Evolutionary conservation across 2,888 invertebrate species (phyloP), one percentile per base, ranked within the genome.

Genomic region (Mimas tiliae): DNA sequence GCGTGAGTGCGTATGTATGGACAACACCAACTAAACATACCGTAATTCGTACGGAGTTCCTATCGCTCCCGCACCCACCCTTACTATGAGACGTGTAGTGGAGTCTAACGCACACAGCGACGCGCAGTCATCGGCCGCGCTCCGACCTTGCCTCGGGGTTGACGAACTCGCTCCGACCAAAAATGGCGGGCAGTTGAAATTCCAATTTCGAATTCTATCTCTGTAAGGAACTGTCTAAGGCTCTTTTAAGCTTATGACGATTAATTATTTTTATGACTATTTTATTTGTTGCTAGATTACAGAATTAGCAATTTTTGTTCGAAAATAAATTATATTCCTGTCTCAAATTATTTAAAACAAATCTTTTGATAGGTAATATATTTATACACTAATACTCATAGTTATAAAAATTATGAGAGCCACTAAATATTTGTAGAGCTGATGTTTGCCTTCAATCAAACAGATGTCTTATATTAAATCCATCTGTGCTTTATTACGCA

Each of bases 121-220:
- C 51, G 48, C 65, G 71, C 72, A 84, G 86, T 86, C 89, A 86
- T 78, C 78, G 87, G 70, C 88, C 90, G 86, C 84, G 81, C 76
- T 79, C 80, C 90, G 90, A 89, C 90, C 90, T 90, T 90, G 90
- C 84, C 79, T 74, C 68, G 75, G 82, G 87, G 84, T 89, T 84
- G 80, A 81, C 70, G 90, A 85, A 82, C 90, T 81, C 72, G n/a
- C 67, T 58, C 69, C 68, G 68, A 80, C 83, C 87, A 73, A 87
- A 85, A 88, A 87, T 82, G 84, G 78, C 75, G 72, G 68, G 71
- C 69, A 70, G 71, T 75, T 68, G 68, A 72, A 72, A 74, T 77
- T 76, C 74, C 69, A 76, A 74, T 77, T 77, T 75, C 70, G 67
- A 27, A 62, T 27, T 65, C 38, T 38, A 62, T 62, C 34, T 51